Evolutionary conservation across 1,140 invertebrate species (phyloP), one percentile per base, ranked within the genome.

Genomic region (Mercenaria mercenaria): DNA sequence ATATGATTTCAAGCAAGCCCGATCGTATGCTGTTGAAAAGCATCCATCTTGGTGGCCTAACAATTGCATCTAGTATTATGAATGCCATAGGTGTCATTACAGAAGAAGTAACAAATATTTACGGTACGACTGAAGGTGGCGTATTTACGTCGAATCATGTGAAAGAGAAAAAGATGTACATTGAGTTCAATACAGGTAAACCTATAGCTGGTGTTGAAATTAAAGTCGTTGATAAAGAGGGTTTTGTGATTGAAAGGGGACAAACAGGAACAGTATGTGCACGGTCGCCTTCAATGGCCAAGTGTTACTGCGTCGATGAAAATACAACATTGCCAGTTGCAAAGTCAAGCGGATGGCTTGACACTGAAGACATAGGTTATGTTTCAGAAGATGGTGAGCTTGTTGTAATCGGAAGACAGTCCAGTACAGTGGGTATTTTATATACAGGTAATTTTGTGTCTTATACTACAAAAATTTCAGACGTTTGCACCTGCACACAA

Each of bases 351-450:
- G 11, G 37, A 1, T 81, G 77, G 77, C 23, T 81, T 13, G 26
- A 81, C n/a, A 81, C 77, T 6, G 77, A 81, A 23, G 77, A 81
- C n/a, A 34, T 81, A 6, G 77, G 77, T 0, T 10, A 61, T 32
- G 39, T 81, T 13, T 59, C 77, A 81, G 1, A 23, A 34, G 77
- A 81, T n/a, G 50, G 29, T 11, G 15, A 81, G 37, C 26, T 81
- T 4, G 50, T 81, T 29, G 50, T 59, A 1, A 29, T 32, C 39
- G 77, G 50, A 26, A n/a, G 77, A 34, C 1, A 34, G 18, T 81
- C 77, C 1, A n/a, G n/a, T n/a, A n/a, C n/a, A n/a, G n/a, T n/a
- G n/a, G n/a, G n/a, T n/a, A n/a, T n/a, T n/a, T n/a, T n/a, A n/a
- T n/a, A n/a, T n/a, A n/a, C n/a, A n/a, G n/a, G n/a, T n/a, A n/a